These are phyloP conservation scores for Holocentrus rufus DNA, from an alignment of 2,797 vertebrate species.

Conservation along the genomic window DNA sequence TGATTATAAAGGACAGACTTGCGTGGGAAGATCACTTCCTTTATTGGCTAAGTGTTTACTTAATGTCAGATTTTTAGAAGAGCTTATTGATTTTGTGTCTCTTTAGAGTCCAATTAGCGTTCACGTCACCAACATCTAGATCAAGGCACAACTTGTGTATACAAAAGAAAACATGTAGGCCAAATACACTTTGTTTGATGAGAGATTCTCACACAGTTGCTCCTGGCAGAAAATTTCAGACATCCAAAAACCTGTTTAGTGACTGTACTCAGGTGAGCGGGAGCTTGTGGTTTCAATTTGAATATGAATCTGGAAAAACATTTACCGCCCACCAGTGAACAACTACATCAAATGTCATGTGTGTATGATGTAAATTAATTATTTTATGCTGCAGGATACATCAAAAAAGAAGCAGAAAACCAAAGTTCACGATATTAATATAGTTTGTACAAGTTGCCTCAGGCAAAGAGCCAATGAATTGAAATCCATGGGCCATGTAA, in stretches of 20 bases:
- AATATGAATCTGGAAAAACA: background rate
- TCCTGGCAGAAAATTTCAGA: background rate
- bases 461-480: slow-evolving; percentile 6
- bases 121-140: background rate
- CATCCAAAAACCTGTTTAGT: background rate
- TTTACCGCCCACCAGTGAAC: no score
- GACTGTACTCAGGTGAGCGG: no score
- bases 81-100: slow-evolving; percentile 1
- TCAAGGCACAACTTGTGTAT: background rate
- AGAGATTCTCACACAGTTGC: background rate
- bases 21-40: background rate
- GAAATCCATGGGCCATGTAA: background rate
- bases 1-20: background rate
- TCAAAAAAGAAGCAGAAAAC: background rate
- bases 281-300: background rate
- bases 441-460: background rate
- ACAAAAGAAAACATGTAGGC: no score
- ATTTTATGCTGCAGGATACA: no score
- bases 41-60: background rate
- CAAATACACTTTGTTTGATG: no score
- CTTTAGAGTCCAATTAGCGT: background rate
- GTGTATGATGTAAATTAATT: no score
- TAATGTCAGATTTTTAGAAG: background rate
- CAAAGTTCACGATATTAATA: slow-evolving; percentile 2
- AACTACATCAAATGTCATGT: no score